Base-by-base conservation (phyloP, 2,888 invertebrate species). In the Melinaea marsaeus region DNA sequence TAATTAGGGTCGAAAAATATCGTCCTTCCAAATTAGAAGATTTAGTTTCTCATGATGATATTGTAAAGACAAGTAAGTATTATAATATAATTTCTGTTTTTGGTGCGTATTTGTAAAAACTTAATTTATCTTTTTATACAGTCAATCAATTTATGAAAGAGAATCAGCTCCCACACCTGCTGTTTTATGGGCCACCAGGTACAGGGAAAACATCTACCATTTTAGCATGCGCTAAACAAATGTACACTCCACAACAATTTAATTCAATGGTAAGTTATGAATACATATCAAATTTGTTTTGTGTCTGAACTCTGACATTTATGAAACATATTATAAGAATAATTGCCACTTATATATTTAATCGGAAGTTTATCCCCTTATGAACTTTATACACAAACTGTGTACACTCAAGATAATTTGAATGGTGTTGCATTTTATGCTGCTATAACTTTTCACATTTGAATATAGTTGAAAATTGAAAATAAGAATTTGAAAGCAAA, bases 141-240 rank as follows among this genome's bases (percentile, higher is more conserved):
- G 96, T 97, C 64, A 94, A 92, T 70, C 95, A 95, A 79, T 97
- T 99, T 83, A 97, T 99, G 74, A 92, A 94, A 65, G 95, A 98
- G 79, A 95, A 98, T 79, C 96, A 97, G 73, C 87, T 99, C 57
- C 99, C 99, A 0, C 99, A 99, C 92, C 90, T 99, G 62, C 87
- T 99, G 35, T 96, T 99, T 76, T 99, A 99, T 90, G 99, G 99
- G 0, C 99, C 99, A 9, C 99, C 99, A 0, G 99, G 99, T 61
- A 99, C 99, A 35, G 99, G 98, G 4, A 99, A 99, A 91, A 99
- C 99, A 0, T 98, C 97, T 70, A 99, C 99, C 6, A 98, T 99
- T 70, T 91, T 99, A 67, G 99, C 99, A 33, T 98, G 98, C 87
- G 99, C 99, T 2, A 94, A 93, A 72, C 95, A 97, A 85, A 93